A percentile compares a stretch with the other conserved stretches of the same genome.
These are phyloP conservation scores for Scaptomyza tumidula DNA, from an alignment of 2,888 invertebrate genomes.

Conservation along the genomic window DNA sequence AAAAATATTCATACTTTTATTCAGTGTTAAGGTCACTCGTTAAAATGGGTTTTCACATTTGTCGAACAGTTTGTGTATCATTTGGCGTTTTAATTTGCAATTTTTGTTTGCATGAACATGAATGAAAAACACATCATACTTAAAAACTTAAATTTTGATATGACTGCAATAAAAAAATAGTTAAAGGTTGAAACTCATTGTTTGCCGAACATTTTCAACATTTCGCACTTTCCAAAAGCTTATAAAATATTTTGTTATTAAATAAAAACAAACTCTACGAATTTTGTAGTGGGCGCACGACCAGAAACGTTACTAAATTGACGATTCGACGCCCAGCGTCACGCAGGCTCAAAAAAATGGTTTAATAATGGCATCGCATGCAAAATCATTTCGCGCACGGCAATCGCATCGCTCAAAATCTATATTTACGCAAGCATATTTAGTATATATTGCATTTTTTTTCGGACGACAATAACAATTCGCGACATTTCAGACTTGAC, in stretches of 20 bases:
- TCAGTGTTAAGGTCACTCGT: no score
- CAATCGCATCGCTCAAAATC: conserved; percentile 51
- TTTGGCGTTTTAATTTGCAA: no score
- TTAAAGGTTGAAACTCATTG: neutral
- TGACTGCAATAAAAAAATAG: no score
- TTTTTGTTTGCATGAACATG: no score
- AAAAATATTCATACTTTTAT: no score
- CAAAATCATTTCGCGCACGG: conserved; percentile 28
- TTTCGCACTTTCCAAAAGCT: neutral
- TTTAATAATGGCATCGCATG: conserved; percentile 58
- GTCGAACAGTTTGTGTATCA: no score
- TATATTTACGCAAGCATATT: conserved; percentile 56
- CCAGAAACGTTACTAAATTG: conserved; percentile 9
- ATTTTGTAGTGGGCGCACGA: neutral
- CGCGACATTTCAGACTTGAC: conserved; percentile 61
- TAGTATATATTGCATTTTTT: conserved; percentile 20
- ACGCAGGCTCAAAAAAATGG: conserved; percentile 27
- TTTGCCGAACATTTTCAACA: neutral
- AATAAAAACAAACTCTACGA: neutral
- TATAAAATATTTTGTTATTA: neutral
- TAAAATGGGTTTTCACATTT: no score
- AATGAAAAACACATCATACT: no score
- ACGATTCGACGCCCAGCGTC: conserved; percentile 27
- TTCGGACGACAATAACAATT: conserved; percentile 31
- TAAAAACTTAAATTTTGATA: neutral